Conservation (phyloP, 2,113 vertebrate genomes). For the Cinclus mexicanus region DNA sequence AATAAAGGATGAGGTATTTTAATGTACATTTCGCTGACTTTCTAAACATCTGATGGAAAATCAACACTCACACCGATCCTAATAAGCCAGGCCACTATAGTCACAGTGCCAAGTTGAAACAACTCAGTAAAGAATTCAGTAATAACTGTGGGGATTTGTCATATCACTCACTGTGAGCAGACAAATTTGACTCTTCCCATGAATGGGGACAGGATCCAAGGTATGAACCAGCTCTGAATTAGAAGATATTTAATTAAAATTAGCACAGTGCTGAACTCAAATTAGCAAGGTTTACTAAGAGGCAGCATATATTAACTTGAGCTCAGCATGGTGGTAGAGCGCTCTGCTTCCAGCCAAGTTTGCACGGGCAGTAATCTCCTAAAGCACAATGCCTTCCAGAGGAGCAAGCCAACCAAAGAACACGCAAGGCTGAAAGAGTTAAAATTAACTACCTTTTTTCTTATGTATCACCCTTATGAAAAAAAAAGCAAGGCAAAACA, state of each 20-base stretch:
- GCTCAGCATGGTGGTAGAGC: not conserved
- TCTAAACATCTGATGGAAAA: not conserved
- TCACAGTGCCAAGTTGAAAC: not conserved
- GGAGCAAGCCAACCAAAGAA: not conserved
- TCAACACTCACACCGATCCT: not conserved
- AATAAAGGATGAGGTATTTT: not conserved
- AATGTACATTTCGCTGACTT: not conserved
- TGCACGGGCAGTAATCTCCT: not conserved
- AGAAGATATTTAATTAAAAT: conserved; percentile 43
- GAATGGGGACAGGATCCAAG: not conserved
- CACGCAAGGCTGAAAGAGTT: not conserved
- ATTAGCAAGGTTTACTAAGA: conserved; percentile 25
- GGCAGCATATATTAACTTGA: not conserved
- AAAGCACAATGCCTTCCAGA: not conserved
- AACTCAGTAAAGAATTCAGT: not conserved
- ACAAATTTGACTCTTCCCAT: not conserved
- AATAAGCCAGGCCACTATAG: not conserved
- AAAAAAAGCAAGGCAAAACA: too few species aligned
- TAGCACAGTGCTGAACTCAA: not conserved
- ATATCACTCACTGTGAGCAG: not conserved
- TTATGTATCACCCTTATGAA: not conserved
- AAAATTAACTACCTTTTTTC: not conserved
- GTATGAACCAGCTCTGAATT: conserved; percentile 3
- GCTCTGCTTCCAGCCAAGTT: not conserved
- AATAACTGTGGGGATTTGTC: not conserved